phyloP scores from a whole-genome alignment of 2,797 vertebrate species.

The Sebastes taczanowskii region DNA sequence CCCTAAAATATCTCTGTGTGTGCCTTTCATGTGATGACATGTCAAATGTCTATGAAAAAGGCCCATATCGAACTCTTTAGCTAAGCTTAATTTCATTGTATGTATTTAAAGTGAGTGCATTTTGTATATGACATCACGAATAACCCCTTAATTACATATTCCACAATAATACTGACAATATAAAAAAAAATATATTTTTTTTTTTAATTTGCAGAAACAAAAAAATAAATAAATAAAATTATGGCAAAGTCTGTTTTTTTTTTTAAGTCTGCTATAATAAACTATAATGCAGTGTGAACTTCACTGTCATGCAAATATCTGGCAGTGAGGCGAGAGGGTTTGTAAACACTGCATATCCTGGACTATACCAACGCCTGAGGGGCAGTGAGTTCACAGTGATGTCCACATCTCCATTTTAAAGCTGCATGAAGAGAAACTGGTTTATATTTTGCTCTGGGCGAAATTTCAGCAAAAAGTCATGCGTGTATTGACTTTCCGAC shows the following conservation, averaged over 20 bases:
- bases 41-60: neutral
- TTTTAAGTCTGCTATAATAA: neutral
- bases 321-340: conserved; percentile 69
- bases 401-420: neutral
- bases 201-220: neutral
- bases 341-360: conserved; percentile 83
- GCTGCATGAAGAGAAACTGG: neutral
- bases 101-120: neutral
- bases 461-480: accelerated
- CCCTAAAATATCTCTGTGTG: neutral
- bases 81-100: neutral
- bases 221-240: neutral
- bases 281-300: neutral
- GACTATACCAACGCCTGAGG: conserved; percentile 73
- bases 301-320: conserved; percentile 43
- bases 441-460: neutral
- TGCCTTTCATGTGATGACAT: neutral
- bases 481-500: neutral
- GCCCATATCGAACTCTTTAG: neutral
- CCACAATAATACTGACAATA: neutral
- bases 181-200: neutral
- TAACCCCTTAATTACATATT: neutral
- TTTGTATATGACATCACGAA: neutral
- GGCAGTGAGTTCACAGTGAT: neutral
- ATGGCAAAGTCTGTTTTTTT: neutral